Evolutionary conservation across 2,797 vertebrate species (phyloP).

Genomic region (Tragelaphus eurycerus): DNA sequence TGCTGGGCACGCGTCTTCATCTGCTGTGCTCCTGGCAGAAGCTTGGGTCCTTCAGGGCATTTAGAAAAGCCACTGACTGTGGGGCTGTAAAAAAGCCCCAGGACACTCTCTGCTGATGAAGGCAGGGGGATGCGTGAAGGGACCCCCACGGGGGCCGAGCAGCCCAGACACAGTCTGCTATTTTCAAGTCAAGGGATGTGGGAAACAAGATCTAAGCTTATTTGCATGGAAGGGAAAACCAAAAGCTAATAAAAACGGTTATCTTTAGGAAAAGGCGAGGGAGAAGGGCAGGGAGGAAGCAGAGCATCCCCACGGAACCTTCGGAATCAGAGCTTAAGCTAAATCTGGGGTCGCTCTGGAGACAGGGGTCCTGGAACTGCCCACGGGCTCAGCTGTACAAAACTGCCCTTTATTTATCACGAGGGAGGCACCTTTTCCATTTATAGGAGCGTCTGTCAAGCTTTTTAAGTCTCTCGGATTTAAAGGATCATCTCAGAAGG

Average conservation of each 20-base stretch:
- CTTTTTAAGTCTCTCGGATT: not conserved
- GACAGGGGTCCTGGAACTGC: not conserved
- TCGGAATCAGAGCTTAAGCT: not conserved
- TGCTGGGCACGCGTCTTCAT: not conserved
- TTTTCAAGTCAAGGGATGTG: not conserved
- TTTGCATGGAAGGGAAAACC: not conserved
- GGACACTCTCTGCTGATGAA: rapidly evolving
- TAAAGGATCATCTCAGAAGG: not conserved
- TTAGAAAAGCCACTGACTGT: not conserved
- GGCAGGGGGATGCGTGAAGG: rapidly evolving
- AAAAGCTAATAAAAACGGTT: not conserved
- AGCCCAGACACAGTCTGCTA: rapidly evolving
- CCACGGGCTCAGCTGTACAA: not conserved
- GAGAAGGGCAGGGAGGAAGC: not conserved
- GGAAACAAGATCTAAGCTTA: not conserved
- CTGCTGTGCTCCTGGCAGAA: not conserved
- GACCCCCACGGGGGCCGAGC: not conserved
- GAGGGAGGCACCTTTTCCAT: not conserved
- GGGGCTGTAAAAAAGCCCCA: not conserved
- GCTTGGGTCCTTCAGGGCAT: not conserved
- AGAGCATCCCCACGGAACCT: not conserved
- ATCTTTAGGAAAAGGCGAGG: not conserved
- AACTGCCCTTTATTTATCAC: not conserved
- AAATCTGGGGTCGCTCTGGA: not conserved
- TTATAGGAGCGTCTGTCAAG: not conserved